phyloP scores from a whole-genome alignment of 2,113 vertebrate genomes.

The Parus major region DNA sequence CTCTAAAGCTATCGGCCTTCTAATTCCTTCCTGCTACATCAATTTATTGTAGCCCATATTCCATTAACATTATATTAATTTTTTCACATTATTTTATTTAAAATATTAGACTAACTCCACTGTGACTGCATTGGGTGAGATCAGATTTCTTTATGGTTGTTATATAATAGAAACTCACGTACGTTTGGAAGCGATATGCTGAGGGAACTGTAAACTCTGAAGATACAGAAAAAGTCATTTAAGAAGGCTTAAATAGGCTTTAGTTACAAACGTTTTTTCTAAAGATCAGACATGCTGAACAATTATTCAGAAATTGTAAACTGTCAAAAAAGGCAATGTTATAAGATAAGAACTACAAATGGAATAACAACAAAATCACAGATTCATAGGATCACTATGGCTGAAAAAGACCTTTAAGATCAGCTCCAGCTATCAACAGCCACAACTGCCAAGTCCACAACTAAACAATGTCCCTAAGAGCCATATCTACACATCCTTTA shows the following conservation, averaged over 20 bases:
- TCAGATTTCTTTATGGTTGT: neutral
- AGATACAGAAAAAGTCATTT: neutral
- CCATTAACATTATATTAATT: neutral
- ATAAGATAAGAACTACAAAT: neutral
- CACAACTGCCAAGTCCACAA: neutral
- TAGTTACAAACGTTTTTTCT: neutral
- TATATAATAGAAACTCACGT: neutral
- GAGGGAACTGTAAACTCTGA: neutral
- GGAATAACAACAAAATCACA: neutral
- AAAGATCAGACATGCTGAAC: neutral
- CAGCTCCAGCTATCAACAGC: neutral
- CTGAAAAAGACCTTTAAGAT: neutral
- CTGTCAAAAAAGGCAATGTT: neutral
- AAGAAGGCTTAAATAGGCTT: neutral
- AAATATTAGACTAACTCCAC: neutral
- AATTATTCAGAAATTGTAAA: neutral
- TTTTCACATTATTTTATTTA: constrained; percentile 13
- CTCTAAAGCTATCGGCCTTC: neutral
- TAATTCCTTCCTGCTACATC: neutral
- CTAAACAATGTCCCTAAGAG: neutral
- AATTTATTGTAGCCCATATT: neutral
- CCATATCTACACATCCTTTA: neutral
- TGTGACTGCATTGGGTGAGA: neutral
- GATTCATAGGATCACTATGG: neutral
- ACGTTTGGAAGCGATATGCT: neutral